phyloP scores from a whole-genome alignment of 2,888 invertebrate genomes.

The Drosophila parthenogenetica region DNA sequence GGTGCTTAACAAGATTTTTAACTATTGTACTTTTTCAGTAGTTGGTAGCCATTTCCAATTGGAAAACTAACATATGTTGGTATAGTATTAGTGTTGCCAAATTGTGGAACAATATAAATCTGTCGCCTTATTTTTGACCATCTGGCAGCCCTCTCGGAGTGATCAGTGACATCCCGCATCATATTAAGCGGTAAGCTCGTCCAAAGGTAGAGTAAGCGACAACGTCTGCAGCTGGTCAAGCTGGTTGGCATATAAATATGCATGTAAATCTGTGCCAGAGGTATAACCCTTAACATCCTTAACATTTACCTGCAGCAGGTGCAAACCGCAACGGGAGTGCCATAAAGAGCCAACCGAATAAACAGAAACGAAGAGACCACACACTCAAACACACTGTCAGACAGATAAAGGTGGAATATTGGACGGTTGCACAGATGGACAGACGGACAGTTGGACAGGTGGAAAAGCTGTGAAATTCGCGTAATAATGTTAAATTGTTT shows the following conservation, averaged over 20 bases:
- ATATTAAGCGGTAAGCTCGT: neutral
- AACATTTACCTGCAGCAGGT: conserved; percentile 33
- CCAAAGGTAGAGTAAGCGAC: neutral
- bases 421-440: no score
- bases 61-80: no score
- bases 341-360: conserved; percentile 32
- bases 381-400: conserved; percentile 1
- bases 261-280: conserved; percentile 56
- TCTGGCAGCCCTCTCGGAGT: neutral
- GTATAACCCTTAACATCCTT: conserved; percentile 34
- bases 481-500: conserved; percentile 79
- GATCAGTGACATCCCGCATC: neutral
- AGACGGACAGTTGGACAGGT: conserved; percentile 1
- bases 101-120: no score
- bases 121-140: neutral
- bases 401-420: neutral
- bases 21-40: no score
- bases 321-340: conserved; percentile 33
- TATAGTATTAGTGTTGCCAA: no score
- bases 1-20: no score
- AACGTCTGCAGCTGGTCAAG: conserved; percentile 19
- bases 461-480: conserved; percentile 10
- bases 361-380: conserved; percentile 20
- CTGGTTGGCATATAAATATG: conserved; percentile 50
- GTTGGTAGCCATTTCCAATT: no score